Percentiles rank a stretch among this genome's conserved stretches.
Evolutionary conservation across 2,797 vertebrate genomes (phyloP).

Genomic region (Chelon auratus): DNA sequence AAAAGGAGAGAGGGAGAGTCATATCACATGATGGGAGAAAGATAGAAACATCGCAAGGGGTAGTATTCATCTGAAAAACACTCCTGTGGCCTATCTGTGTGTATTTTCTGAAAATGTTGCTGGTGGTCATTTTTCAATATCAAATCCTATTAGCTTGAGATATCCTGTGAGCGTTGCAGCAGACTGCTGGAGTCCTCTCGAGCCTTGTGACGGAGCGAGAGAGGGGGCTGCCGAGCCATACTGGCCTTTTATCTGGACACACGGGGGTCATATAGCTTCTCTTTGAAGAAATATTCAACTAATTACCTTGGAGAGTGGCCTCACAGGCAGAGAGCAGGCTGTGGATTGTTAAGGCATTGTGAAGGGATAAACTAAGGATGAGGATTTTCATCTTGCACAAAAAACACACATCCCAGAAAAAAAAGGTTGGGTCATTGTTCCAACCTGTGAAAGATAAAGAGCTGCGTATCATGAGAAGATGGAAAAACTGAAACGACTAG

Average conservation of each 20-base stretch:
- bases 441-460: conserved; percentile 63
- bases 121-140: conserved; percentile 85
- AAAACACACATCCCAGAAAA: conserved; percentile 39
- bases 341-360: conserved; percentile 81
- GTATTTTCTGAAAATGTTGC: conserved; percentile 72
- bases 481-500: conserved; percentile 50
- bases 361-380: conserved; percentile 78
- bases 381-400: conserved; percentile 78
- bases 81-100: conserved; percentile 51
- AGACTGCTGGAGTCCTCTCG: conserved; percentile 84
- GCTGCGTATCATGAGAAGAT: conserved; percentile 65
- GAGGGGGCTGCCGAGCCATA: conserved; percentile 77
- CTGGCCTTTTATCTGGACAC: conserved; percentile 86
- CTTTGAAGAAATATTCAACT: conserved; percentile 91
- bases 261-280: conserved; percentile 84
- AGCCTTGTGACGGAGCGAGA: conserved; percentile 71
- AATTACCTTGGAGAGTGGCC: conserved; percentile 87
- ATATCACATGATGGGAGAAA: conserved; percentile 19
- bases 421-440: conserved; percentile 69
- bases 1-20: conserved; percentile 19
- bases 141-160: conserved; percentile 87
- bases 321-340: conserved; percentile 81
- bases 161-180: conserved; percentile 72
- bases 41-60: conserved; percentile 16
- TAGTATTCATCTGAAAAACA: conserved; percentile 56